Evolutionary conservation across 1,140 invertebrate species (phyloP).

Genomic region (Aphaenogaster ashmeadi): DNA sequence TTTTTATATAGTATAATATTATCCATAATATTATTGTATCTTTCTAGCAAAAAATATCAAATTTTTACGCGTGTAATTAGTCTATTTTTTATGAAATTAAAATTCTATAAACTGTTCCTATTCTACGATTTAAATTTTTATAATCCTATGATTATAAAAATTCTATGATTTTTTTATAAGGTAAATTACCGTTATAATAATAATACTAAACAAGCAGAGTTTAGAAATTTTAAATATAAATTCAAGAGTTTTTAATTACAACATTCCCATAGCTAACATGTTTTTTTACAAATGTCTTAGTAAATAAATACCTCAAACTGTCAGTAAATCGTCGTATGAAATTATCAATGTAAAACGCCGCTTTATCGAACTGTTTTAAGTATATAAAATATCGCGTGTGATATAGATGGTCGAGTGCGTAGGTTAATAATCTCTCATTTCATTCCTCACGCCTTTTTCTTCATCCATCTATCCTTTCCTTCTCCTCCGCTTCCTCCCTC

Average conservation of each 20-base stretch:
- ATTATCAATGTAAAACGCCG: constrained; percentile 20
- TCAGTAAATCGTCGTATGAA: background rate
- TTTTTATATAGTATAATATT: background rate
- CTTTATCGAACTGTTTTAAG: constrained; percentile 65
- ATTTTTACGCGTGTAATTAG: background rate
- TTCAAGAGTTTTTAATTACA: background rate
- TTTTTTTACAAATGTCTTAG: background rate
- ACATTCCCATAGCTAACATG: background rate
- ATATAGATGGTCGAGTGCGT: background rate
- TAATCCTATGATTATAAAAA: background rate
- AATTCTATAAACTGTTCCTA: background rate
- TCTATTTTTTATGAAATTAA: background rate
- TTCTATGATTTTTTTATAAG: background rate
- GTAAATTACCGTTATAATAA: background rate
- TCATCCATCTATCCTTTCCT: background rate
- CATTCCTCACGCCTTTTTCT: background rate
- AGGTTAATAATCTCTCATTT: constrained; percentile 63
- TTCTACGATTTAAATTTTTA: background rate
- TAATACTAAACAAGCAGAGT: background rate
- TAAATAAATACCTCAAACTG: background rate
- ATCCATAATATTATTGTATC: background rate
- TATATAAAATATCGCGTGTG: constrained; percentile 26
- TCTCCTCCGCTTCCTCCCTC: background rate
- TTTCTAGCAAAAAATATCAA: background rate
- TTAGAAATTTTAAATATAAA: background rate